A percentile compares a stretch with the other conserved stretches of the same genome.
Evolutionary conservation across 2,888 invertebrate species (phyloP).

Genomic region (Agrotis puta): DNA sequence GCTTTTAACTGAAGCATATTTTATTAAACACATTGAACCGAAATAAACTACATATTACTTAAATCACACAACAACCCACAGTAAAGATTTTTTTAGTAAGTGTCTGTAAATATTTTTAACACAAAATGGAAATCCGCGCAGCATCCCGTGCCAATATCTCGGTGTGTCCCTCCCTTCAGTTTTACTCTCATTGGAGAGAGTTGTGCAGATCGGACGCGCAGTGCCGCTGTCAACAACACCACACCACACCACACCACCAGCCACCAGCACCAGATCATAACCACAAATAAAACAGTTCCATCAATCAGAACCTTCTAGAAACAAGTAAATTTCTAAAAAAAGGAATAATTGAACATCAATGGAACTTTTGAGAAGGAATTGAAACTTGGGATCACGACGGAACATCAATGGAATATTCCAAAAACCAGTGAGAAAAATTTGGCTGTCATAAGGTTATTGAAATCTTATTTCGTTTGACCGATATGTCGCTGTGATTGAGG

Average conservation of each 20-base stretch:
- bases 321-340: neutral
- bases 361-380: neutral
- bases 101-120: too few species aligned
- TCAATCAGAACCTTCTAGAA: neutral
- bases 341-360: neutral
- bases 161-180: slow-evolving; percentile 31
- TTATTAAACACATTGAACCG: too few species aligned
- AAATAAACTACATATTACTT: too few species aligned
- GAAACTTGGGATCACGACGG: neutral
- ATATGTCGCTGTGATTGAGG: neutral
- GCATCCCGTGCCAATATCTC: slow-evolving; percentile 11
- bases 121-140: neutral
- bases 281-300: neutral
- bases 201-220: slow-evolving; percentile 60
- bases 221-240: slow-evolving; percentile 47
- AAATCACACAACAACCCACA: neutral
- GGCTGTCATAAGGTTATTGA: neutral
- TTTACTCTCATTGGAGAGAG: slow-evolving; percentile 72
- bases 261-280: neutral
- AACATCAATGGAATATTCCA: neutral
- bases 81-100: too few species aligned
- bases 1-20: too few species aligned
- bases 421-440: neutral
- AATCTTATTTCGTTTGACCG: too few species aligned
- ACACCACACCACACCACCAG: neutral